phyloP scores from a whole-genome alignment of 2,888 invertebrate species.

The Bembecia ichneumoniformis region DNA sequence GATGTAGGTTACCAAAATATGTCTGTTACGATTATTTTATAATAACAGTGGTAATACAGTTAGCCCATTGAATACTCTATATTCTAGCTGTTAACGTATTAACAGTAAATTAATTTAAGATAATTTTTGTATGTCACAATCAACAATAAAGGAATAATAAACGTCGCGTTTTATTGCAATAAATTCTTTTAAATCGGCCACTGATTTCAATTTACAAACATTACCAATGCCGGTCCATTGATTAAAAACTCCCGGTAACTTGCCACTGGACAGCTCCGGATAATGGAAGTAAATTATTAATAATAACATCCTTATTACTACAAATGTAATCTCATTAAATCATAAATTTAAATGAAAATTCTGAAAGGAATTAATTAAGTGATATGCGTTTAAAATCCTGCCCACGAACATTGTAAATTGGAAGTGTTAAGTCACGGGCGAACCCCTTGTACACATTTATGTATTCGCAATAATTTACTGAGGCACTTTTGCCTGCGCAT shows the following conservation, averaged over 20 bases:
- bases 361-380: conserved; percentile 48
- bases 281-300: not conserved
- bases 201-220: not conserved
- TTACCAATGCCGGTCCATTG: not conserved
- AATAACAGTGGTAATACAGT: too few species aligned
- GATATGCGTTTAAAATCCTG: conserved; percentile 42
- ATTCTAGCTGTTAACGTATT: too few species aligned
- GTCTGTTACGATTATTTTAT: too few species aligned
- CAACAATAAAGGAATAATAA: too few species aligned
- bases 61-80: too few species aligned
- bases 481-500: conserved; percentile 20
- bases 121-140: too few species aligned
- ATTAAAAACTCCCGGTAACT: not conserved
- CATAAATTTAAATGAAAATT: conserved; percentile 23
- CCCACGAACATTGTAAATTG: conserved; percentile 43
- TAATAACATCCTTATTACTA: not conserved
- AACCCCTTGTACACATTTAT: conserved; percentile 21
- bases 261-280: not conserved
- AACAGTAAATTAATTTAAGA: too few species aligned
- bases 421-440: conserved; percentile 34
- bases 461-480: conserved; percentile 33
- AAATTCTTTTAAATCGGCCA: not conserved
- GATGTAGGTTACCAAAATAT: too few species aligned
- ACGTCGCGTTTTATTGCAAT: not conserved
- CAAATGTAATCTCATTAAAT: not conserved